These are phyloP conservation scores for Agrotis clavis DNA, from an alignment of 2,888 invertebrate genomes.

Conservation along the genomic window DNA sequence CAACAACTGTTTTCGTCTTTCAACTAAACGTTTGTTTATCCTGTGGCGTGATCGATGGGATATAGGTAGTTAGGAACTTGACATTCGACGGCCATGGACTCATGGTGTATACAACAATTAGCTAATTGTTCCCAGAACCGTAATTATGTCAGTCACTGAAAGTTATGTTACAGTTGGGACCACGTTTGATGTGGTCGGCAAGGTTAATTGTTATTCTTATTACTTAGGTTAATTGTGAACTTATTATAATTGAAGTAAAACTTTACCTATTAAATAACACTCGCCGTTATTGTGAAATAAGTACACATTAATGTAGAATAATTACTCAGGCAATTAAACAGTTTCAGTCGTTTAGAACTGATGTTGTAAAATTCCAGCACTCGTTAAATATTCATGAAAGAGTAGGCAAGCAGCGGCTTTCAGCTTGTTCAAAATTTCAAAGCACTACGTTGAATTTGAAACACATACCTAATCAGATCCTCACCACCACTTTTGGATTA, in stretches of 20 bases:
- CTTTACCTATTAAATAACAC: conserved; percentile 9
- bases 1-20: neutral
- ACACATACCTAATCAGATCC: conserved; percentile 40
- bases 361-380: conserved; percentile 23
- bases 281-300: conserved; percentile 9
- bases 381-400: conserved; percentile 34
- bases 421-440: conserved; percentile 35
- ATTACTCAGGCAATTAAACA: conserved; percentile 30
- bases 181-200: conserved; percentile 9
- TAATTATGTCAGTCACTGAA: conserved; percentile 18
- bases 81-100: conserved; percentile 5
- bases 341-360: conserved; percentile 8
- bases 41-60: neutral
- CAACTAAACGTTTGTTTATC: conserved; percentile 12
- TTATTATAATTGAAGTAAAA: conserved; percentile 21
- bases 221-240: too few relatives aligned
- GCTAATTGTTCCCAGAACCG: conserved; percentile 42
- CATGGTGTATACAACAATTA: conserved; percentile 25
- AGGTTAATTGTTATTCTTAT: conserved; percentile 18
- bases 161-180: conserved; percentile 16
- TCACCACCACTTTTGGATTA: conserved; percentile 20
- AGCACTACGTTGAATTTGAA: conserved; percentile 34
- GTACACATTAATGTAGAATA: conserved; percentile 11
- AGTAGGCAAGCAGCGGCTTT: conserved; percentile 14
- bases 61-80: neutral